phyloP scores from a whole-genome alignment of 2,113 vertebrate genomes.

The Vidua chalybeata region DNA sequence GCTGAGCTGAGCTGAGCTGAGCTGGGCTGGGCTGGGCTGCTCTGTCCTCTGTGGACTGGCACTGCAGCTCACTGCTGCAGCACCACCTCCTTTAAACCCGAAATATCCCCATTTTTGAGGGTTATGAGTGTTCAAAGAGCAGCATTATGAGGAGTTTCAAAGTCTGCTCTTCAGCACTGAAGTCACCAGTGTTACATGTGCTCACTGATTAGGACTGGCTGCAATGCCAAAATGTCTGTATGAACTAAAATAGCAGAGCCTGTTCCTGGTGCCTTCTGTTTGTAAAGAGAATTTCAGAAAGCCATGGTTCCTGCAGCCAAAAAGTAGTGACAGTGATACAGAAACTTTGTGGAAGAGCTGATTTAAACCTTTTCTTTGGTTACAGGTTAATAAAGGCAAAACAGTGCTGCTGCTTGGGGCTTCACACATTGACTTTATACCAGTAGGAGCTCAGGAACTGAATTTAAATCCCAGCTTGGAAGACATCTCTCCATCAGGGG shows the following conservation, averaged over 20 bases:
- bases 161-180: background rate
- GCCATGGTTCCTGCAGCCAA: background rate
- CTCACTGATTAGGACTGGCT: background rate
- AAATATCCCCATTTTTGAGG: fast-evolving
- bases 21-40: background rate
- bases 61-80: background rate
- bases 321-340: background rate
- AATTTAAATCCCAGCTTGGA: background rate
- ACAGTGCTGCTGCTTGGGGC: background rate
- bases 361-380: background rate
- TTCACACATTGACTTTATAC: background rate
- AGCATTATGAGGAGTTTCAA: background rate
- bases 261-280: background rate
- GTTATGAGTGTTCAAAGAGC: fast-evolving
- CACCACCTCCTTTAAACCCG: background rate
- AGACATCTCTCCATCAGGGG: background rate
- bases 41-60: background rate
- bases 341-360: background rate
- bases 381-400: background rate
- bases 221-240: background rate
- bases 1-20: background rate
- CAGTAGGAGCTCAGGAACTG: background rate
- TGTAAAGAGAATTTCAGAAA: background rate
- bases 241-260: background rate
- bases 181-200: background rate